Conservation (phyloP, 2,888 invertebrate species). For the Drosophila birchii region DNA sequence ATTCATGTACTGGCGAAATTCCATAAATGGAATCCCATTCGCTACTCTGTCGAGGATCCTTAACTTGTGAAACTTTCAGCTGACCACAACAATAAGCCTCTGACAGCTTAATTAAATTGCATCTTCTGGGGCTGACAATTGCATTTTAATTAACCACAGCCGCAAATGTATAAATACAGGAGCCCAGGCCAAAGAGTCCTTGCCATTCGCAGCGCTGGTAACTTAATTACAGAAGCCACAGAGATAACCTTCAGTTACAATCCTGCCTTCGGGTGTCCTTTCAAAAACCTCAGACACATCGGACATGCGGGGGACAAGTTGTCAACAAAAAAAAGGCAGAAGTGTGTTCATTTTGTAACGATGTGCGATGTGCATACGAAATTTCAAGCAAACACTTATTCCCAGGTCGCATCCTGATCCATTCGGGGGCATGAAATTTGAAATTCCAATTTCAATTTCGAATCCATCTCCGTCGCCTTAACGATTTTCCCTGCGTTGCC, state of each 20-base stretch:
- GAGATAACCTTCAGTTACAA: constrained; percentile 13
- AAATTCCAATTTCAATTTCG: constrained; percentile 41
- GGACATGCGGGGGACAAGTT: constrained; percentile 16
- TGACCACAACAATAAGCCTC: constrained; percentile 32
- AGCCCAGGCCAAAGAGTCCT: constrained; percentile 4
- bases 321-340: constrained; percentile 15
- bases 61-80: constrained; percentile 11
- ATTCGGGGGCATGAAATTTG: constrained; percentile 25
- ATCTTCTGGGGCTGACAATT: constrained; percentile 44
- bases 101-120: constrained; percentile 47
- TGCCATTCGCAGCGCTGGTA: constrained; percentile 11
- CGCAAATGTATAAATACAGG: constrained; percentile 17
- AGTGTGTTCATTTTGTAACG: background rate
- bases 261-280: constrained; percentile 2
- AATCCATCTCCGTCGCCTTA: constrained; percentile 20
- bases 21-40: background rate
- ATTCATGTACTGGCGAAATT: background rate
- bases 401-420: constrained; percentile 2
- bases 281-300: background rate
- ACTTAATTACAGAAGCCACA: constrained; percentile 41
- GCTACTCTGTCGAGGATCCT: background rate
- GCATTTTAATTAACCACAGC: constrained; percentile 45
- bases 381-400: constrained; percentile 21
- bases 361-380: constrained; percentile 15
- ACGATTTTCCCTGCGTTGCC: constrained; percentile 40